Conservation (phyloP, 2,888 invertebrate species). For the Hoplodrina ambigua region DNA sequence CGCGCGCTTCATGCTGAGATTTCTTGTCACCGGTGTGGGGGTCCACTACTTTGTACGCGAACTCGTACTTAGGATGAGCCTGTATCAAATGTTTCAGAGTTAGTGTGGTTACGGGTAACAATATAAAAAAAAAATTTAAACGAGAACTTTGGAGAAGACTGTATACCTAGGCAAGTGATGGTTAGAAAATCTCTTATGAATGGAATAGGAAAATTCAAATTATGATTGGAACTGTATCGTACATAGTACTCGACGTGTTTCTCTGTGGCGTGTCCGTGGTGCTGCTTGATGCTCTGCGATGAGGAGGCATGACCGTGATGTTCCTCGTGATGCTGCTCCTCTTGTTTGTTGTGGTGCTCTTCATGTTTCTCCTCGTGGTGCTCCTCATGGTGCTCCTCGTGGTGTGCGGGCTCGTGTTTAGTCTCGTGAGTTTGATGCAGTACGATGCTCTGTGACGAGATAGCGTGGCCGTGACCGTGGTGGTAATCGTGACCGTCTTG, state of each 20-base stretch:
- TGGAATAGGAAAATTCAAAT: too few species aligned
- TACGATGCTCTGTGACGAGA: conserved; percentile 74
- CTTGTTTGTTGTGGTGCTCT: conserved; percentile 2
- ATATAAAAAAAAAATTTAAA: neutral
- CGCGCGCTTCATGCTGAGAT: conserved; percentile 74
- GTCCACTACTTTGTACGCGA: conserved; percentile 83
- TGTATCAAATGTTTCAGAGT: conserved; percentile 18
- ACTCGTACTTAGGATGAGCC: conserved; percentile 82
- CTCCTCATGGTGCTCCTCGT: conserved; percentile 20
- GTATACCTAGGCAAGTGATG: too few species aligned
- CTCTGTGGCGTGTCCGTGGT: conserved; percentile 45
- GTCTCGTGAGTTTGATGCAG: conserved; percentile 66
- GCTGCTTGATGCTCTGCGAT: conserved; percentile 38
- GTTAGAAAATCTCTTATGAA: too few species aligned
- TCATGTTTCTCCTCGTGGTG: conserved; percentile 17
- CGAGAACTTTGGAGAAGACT: too few species aligned
- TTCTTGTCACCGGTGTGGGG: conserved; percentile 84
- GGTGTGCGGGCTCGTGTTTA: conserved; percentile 36
- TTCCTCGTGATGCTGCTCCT: conserved; percentile 29
- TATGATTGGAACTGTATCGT: neutral
- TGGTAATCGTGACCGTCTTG: conserved; percentile 54
- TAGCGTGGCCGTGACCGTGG: conserved; percentile 53
- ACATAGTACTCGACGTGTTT: conserved; percentile 54
- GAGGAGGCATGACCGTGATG: conserved; percentile 40
- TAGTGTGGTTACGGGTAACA: neutral